phyloP scores from a whole-genome alignment of 35 echinoderm and acorn worm species.

The Acanthaster planci region DNA sequence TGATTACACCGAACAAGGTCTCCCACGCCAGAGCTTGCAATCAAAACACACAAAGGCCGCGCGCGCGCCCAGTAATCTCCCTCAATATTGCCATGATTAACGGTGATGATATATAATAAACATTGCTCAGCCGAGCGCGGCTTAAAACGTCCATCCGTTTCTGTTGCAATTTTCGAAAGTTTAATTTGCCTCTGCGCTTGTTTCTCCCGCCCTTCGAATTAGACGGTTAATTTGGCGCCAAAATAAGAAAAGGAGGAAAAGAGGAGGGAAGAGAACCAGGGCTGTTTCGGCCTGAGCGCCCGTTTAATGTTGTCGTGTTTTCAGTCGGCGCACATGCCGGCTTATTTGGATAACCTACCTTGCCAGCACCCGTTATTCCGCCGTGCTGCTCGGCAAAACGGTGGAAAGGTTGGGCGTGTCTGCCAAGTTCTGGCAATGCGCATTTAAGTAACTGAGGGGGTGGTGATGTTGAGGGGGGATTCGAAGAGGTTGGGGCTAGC shows the following conservation, averaged over 20 bases:
- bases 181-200: constrained; percentile 5
- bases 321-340: neutral
- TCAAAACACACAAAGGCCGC: neutral
- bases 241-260: neutral
- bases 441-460: no score
- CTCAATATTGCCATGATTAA: constrained; percentile 1
- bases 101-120: neutral
- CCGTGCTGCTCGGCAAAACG: no score
- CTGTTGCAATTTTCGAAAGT: constrained; percentile 1
- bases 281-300: neutral
- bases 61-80: neutral
- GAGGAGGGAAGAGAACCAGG: neutral
- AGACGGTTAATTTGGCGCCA: constrained; percentile 16
- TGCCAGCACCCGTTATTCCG: no score
- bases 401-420: no score
- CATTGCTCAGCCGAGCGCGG: constrained; percentile 13
- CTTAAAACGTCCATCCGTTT: constrained; percentile 12
- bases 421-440: no score
- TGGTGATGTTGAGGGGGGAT: no score
- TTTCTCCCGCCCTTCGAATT: neutral
- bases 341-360: no score
- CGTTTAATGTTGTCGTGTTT: neutral
- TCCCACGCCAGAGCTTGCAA: neutral
- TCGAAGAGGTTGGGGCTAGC: no score
- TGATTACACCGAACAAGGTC: constrained; percentile 14